Evolutionary conservation across 2,888 invertebrate genomes (phyloP).

Genomic region (Pimpla rufipes): DNA sequence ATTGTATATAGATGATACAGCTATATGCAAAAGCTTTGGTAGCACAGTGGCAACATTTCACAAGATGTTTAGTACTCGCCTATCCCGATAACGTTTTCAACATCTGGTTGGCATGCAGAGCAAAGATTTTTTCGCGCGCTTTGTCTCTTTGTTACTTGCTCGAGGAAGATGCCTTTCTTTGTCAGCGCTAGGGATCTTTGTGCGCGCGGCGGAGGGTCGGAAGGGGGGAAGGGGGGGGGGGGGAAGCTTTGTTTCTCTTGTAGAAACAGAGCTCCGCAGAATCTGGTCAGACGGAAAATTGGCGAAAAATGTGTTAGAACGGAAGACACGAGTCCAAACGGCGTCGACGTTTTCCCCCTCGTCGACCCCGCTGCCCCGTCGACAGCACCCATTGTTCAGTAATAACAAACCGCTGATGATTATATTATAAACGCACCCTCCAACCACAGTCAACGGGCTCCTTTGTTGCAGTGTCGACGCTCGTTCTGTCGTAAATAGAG

Average conservation of each 20-base stretch:
- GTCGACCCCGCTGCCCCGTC: background rate
- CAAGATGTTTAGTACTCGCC: background rate
- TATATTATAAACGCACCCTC: conserved; percentile 5
- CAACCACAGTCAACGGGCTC: conserved; percentile 7
- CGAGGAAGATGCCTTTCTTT: background rate
- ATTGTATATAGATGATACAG: no score
- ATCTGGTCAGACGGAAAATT: background rate
- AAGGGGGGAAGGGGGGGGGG: background rate
- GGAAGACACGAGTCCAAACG: background rate
- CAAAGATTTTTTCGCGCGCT: conserved; percentile 9
- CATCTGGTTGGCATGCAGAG: conserved; percentile 53
- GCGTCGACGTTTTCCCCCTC: conserved; percentile 14
- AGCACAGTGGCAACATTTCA: background rate
- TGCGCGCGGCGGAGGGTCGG: no score
- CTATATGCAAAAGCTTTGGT: background rate
- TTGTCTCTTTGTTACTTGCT: conserved; percentile 39
- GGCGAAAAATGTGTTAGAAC: background rate
- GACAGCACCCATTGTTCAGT: conserved; percentile 20
- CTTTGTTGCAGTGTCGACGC: conserved; percentile 21
- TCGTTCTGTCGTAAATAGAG: background rate
- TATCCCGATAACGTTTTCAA: conserved; percentile 19
- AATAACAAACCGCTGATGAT: conserved; percentile 10
- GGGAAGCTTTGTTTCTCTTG: background rate
- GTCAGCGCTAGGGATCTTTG: no score
- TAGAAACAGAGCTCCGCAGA: background rate